phyloP scores from a whole-genome alignment of 1,140 invertebrate species.

The Melipona quadrifasciata region DNA sequence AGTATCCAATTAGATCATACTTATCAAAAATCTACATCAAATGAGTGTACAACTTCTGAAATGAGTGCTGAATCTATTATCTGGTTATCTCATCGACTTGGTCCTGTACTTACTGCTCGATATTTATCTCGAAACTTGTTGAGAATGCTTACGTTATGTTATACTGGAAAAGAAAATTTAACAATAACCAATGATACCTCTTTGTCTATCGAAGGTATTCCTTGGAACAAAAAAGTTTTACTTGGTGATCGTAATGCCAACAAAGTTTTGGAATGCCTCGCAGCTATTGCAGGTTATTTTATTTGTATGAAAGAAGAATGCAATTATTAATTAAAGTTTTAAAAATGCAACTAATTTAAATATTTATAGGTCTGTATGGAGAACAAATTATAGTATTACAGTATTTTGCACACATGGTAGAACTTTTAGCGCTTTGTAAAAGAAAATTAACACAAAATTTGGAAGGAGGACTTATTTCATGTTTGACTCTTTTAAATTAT shows the following conservation, averaged over 20 bases:
- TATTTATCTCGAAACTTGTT: constrained; percentile 95
- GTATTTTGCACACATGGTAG: constrained; percentile 96
- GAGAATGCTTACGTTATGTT: constrained; percentile 96
- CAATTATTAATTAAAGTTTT: constrained; percentile 1
- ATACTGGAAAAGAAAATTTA: constrained; percentile 92
- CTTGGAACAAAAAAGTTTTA: constrained; percentile 83
- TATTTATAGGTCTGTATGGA: constrained; percentile 90
- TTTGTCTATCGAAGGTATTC: constrained; percentile 51
- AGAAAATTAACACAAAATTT: constrained; percentile 90
- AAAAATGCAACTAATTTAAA: constrained; percentile 33
- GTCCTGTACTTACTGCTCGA: constrained; percentile 95
- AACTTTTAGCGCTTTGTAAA: constrained; percentile 89
- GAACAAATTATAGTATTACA: constrained; percentile 96
- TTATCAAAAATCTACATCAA: constrained; percentile 65
- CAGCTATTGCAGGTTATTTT: constrained; percentile 87
- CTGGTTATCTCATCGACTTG: constrained; percentile 96
- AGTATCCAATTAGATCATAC: constrained; percentile 39
- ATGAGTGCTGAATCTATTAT: constrained; percentile 95
- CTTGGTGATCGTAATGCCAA: constrained; percentile 91
- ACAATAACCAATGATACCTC: constrained; percentile 70
- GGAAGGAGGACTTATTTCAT: constrained; percentile 94
- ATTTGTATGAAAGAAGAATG: not conserved
- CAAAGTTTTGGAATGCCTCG: constrained; percentile 94
- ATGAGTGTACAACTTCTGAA: constrained; percentile 89
- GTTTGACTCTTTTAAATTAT: constrained; percentile 90